These are phyloP conservation scores for Psittacula derbiana DNA, from an alignment of 2,797 vertebrate genomes.

Conservation along the genomic window DNA sequence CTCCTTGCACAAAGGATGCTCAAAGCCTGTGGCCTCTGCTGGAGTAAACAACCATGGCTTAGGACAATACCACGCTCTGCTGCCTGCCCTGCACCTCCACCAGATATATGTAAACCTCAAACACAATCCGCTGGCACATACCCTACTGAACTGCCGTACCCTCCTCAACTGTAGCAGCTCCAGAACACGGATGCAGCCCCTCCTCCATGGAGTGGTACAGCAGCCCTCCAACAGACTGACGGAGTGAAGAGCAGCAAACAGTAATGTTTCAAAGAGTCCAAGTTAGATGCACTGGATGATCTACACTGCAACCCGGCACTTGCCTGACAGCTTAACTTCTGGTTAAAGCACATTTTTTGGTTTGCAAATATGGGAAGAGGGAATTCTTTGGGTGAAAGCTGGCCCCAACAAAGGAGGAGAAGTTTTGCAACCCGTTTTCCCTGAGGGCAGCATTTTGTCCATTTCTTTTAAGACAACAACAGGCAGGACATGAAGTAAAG, in stretches of 20 bases:
- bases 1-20: neutral
- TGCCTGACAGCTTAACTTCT: neutral
- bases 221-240: neutral
- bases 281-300: neutral
- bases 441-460: constrained; percentile 24
- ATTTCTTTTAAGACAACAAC: neutral
- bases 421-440: neutral
- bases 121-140: neutral
- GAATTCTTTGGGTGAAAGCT: constrained; percentile 26
- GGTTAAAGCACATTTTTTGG: constrained; percentile 37
- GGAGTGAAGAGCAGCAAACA: neutral
- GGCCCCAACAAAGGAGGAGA: neutral
- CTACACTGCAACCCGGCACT: neutral
- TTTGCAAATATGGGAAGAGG: constrained; percentile 52
- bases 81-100: neutral
- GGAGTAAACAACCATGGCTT: neutral
- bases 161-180: neutral
- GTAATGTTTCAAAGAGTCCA: neutral
- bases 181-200: neutral
- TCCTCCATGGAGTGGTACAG: neutral
- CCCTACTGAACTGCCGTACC: neutral
- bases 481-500: neutral
- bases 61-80: neutral
- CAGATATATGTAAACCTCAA: neutral
- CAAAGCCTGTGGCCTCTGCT: neutral